phyloP scores from a whole-genome alignment of 2,888 invertebrate genomes.

The Acleris laterana region DNA sequence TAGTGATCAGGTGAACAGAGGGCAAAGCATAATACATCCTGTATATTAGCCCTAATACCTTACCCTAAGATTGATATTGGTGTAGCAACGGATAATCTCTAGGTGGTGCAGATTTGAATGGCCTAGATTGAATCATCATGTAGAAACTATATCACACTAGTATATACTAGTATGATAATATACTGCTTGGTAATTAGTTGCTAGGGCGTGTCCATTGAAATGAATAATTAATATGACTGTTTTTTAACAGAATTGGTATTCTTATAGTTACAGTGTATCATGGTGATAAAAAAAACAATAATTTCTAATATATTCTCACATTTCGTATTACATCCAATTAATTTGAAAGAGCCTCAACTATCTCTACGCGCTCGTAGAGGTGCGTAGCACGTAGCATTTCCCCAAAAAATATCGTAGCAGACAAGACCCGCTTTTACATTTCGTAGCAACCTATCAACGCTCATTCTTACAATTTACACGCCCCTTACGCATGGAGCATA shows the following conservation, averaged over 20 bases:
- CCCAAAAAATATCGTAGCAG: constrained; percentile 34
- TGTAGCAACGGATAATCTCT: neutral
- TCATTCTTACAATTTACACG: no score
- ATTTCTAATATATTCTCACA: no score
- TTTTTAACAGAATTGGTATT: no score
- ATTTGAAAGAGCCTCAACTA: neutral
- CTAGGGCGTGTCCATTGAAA: neutral
- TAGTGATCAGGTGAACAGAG: constrained; percentile 17
- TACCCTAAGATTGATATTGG: neutral
- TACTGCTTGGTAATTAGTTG: neutral
- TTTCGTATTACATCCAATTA: no score
- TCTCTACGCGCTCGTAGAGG: constrained; percentile 27
- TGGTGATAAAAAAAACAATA: no score
- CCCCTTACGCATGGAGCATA: no score
- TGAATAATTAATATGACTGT: neutral
- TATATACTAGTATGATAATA: constrained; percentile 1
- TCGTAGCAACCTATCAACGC: no score
- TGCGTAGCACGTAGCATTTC: constrained; percentile 35
- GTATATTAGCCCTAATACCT: neutral
- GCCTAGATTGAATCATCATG: constrained; percentile 20
- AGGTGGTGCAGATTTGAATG: constrained; percentile 24
- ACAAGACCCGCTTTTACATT: neutral
- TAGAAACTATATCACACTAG: constrained; percentile 5
- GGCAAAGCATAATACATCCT: neutral
- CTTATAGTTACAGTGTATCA: no score